Evolutionary conservation across 2,888 invertebrate genomes (phyloP).

Genomic region (Sturmia bella): DNA sequence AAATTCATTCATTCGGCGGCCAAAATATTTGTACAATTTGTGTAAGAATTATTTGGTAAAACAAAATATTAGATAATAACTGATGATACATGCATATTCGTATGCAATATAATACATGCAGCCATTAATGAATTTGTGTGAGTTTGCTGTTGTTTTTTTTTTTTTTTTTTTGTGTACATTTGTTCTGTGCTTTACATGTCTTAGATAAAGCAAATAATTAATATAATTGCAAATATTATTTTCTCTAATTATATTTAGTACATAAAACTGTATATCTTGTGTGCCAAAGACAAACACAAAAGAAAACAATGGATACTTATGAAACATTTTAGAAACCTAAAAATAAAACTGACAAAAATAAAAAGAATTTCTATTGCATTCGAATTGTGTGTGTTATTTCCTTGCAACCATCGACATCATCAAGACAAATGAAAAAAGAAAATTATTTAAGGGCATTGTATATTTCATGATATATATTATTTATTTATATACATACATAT

Average conservation of each 20-base stretch:
- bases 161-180: neutral
- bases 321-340: slow-evolving; percentile 23
- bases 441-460: slow-evolving; percentile 42
- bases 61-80: slow-evolving; percentile 51
- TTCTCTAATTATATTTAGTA: slow-evolving; percentile 2
- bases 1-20: slow-evolving; percentile 22
- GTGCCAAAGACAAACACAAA: neutral
- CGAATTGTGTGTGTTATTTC: slow-evolving; percentile 38
- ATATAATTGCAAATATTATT: slow-evolving; percentile 22
- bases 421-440: slow-evolving; percentile 46
- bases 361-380: slow-evolving; percentile 6
- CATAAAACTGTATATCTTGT: neutral
- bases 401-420: slow-evolving; percentile 50
- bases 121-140: neutral
- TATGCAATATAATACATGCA: neutral
- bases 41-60: slow-evolving; percentile 4
- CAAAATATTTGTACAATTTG: slow-evolving; percentile 25
- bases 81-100: neutral
- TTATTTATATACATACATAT: slow-evolving; percentile 35
- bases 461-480: slow-evolving; percentile 41
- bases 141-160: no score
- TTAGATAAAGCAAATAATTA: slow-evolving; percentile 26
- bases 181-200: slow-evolving; percentile 9
- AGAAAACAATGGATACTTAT: slow-evolving; percentile 18
- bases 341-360: slow-evolving; percentile 27